Percentiles rank a stretch among this genome's conserved stretches.
Conservation (phyloP, 2,888 invertebrate genomes). For the Escarpia spicata region DNA sequence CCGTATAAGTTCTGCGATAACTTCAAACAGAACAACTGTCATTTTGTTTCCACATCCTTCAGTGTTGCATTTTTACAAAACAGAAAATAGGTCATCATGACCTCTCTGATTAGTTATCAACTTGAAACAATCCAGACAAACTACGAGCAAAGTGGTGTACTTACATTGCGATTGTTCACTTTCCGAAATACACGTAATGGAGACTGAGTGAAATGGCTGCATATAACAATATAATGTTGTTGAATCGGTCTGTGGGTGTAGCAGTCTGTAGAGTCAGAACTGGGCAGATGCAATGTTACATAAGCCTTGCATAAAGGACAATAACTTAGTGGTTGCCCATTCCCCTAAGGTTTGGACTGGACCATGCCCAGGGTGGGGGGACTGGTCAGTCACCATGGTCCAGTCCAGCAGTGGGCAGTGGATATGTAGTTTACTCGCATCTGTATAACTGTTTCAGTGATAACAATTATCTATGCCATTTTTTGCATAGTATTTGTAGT, state of each 20-base stretch:
- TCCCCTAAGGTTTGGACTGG: constrained; percentile 17
- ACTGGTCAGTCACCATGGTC: neutral
- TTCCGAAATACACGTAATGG: neutral
- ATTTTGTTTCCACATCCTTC: neutral
- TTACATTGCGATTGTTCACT: neutral
- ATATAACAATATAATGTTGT: neutral
- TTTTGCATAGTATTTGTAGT: too few species aligned
- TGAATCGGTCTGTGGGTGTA: neutral
- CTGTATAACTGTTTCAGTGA: too few species aligned
- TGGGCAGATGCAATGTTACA: neutral
- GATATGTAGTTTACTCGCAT: too few species aligned
- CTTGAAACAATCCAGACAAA: neutral
- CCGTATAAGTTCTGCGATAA: neutral
- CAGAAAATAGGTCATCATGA: neutral
- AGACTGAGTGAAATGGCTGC: neutral
- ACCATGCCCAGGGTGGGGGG: neutral
- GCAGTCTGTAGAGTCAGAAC: neutral
- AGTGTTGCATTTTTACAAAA: neutral
- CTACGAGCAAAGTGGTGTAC: neutral
- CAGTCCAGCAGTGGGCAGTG: neutral
- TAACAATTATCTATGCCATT: too few species aligned
- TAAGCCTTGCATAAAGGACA: constrained; percentile 13
- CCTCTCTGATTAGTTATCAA: neutral
- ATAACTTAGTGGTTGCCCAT: neutral
- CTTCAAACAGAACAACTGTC: constrained; percentile 11